phyloP scores from a whole-genome alignment of 1,140 invertebrate species.

The Epicauta chinensis region DNA sequence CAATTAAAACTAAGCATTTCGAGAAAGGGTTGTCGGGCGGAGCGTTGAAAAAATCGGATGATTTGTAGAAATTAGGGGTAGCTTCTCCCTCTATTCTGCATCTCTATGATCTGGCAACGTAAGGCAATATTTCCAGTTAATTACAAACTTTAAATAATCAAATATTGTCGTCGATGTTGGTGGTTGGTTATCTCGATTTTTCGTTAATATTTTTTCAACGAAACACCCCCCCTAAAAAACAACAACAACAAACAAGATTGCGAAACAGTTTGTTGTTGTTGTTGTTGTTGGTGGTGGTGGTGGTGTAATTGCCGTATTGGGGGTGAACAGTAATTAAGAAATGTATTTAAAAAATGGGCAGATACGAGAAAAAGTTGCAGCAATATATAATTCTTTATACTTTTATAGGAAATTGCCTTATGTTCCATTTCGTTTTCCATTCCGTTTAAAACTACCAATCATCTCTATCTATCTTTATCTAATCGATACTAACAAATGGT shows the following conservation, averaged over 20 bases:
- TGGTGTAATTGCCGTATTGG: too few species aligned
- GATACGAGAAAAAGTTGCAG: conserved; percentile 33
- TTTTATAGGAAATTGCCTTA: conserved; percentile 38
- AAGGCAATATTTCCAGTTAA: too few species aligned
- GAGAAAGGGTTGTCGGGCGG: conserved; percentile 24
- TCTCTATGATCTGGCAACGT: too few species aligned
- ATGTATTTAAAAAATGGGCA: conserved; percentile 36
- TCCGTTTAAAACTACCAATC: conserved; percentile 7
- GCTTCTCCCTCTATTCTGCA: conserved; percentile 15
- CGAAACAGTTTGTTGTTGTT: too few species aligned
- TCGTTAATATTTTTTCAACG: too few species aligned
- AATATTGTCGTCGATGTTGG: too few species aligned
- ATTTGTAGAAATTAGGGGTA: conserved; percentile 29
- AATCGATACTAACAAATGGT: conserved; percentile 1
- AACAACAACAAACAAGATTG: too few species aligned
- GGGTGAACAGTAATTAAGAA: conserved; percentile 37
- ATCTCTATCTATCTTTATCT: not conserved
- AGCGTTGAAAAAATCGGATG: conserved; percentile 30
- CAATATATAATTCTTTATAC: conserved; percentile 37
- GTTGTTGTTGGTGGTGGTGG: too few species aligned
- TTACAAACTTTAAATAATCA: too few species aligned
- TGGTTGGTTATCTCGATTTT: too few species aligned
- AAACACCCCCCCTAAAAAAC: too few species aligned
- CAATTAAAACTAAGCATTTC: conserved; percentile 32
- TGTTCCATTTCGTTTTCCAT: conserved; percentile 27